Conservation (phyloP, 2,888 invertebrate species). For the Troides helena region DNA sequence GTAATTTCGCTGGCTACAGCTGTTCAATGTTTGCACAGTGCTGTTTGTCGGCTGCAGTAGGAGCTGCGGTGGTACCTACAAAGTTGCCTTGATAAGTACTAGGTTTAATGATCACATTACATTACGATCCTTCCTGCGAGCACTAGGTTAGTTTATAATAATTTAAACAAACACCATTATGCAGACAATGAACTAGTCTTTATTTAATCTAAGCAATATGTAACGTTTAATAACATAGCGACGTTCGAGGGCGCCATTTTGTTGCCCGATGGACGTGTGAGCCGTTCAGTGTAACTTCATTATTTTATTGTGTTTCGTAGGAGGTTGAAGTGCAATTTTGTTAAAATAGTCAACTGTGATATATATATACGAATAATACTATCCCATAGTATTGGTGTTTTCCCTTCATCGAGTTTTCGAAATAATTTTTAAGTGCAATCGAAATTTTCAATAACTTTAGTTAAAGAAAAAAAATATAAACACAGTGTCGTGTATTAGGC, state of each 20-base stretch:
- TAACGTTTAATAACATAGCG: constrained; percentile 26
- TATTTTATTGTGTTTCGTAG: constrained; percentile 17
- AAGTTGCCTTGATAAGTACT: no score
- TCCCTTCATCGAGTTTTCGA: not conserved
- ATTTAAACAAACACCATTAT: constrained; percentile 25
- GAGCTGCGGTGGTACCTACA: no score
- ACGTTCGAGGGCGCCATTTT: constrained; percentile 15
- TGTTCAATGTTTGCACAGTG: no score
- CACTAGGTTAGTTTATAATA: constrained; percentile 18
- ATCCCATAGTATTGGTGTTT: not conserved
- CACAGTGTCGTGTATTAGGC: no score
- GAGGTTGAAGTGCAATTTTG: constrained; percentile 1
- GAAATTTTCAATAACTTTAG: no score
- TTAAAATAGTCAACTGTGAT: not conserved
- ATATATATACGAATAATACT: not conserved
- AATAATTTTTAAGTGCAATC: not conserved
- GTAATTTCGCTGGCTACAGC: no score
- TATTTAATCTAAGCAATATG: constrained; percentile 27
- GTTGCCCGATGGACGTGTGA: constrained; percentile 7
- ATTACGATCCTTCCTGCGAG: not conserved
- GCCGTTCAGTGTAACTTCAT: not conserved
- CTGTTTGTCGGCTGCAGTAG: no score
- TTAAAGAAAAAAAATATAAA: no score
- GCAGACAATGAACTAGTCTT: constrained; percentile 24
- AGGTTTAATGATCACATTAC: not conserved